Percentiles rank a stretch among this genome's conserved stretches.
Evolutionary conservation across 1,140 invertebrate species (phyloP).

Genomic region (Eueides isabella): DNA sequence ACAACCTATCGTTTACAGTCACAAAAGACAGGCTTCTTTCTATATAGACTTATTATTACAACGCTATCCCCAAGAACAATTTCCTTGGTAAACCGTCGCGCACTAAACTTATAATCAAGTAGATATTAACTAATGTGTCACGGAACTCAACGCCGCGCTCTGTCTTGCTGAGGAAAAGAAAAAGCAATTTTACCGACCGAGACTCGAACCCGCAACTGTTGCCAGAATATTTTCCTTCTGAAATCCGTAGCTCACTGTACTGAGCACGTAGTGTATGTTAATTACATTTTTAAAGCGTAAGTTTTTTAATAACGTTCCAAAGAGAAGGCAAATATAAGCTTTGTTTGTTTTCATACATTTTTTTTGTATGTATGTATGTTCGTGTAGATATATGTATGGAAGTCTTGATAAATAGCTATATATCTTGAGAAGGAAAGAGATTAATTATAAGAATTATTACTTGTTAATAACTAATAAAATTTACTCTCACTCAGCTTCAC

Average conservation of each 20-base stretch:
- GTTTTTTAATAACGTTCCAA: slow-evolving; percentile 58
- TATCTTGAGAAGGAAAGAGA: too few species aligned
- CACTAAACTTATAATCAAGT: too few species aligned
- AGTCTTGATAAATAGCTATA: background rate
- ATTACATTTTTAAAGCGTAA: slow-evolving; percentile 53
- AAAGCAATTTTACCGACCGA: too few species aligned
- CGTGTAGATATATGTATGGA: background rate
- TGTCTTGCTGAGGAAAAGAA: background rate
- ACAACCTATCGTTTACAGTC: too few species aligned
- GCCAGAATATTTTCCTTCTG: background rate
- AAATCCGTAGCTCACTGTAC: slow-evolving; percentile 17
- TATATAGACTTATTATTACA: too few species aligned
- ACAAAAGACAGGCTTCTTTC: too few species aligned
- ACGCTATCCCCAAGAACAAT: too few species aligned
- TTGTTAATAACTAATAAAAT: too few species aligned
- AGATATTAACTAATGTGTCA: background rate
- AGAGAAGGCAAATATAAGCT: slow-evolving; percentile 6
- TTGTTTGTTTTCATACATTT: slow-evolving; percentile 1
- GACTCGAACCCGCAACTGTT: background rate
- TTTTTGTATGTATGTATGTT: background rate
- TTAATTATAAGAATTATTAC: too few species aligned
- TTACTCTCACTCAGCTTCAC: too few species aligned
- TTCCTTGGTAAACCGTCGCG: too few species aligned
- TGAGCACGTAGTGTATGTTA: slow-evolving; percentile 36
- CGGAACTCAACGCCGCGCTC: background rate